phyloP scores from a whole-genome alignment of 2,113 vertebrate genomes.

The Hemiprocne comata region DNA sequence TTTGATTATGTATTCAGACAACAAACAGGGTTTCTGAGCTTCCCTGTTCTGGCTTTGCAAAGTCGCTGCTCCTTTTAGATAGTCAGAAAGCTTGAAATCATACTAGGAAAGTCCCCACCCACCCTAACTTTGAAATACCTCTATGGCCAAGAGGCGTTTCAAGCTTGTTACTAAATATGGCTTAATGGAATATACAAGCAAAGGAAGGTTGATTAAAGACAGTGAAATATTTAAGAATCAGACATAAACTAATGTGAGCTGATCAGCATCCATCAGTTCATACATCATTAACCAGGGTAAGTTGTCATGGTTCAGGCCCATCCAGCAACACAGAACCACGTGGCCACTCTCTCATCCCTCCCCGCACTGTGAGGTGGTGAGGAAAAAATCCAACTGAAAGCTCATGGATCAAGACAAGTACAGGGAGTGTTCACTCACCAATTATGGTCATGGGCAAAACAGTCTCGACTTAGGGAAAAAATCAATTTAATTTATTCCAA shows the following conservation, averaged over 20 bases:
- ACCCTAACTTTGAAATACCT: not conserved
- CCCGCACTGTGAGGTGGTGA: no score
- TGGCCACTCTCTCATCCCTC: no score
- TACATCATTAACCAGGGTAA: not conserved
- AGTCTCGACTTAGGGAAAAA: no score
- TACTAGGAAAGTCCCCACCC: not conserved
- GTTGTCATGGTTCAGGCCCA: no score
- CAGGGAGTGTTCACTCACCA: no score
- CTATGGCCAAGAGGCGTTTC: not conserved
- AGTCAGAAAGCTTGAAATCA: not conserved
- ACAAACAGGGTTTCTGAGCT: not conserved
- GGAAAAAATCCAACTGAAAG: no score
- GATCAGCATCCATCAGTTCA: not conserved
- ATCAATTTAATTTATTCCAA: no score
- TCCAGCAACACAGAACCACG: no score
- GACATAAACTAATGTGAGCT: not conserved
- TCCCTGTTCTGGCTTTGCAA: not conserved
- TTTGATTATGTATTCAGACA: not conserved
- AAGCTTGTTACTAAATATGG: not conserved
- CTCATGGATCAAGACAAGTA: no score
- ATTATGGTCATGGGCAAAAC: no score
- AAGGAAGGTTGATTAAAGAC: not conserved
- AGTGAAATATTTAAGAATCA: not conserved
- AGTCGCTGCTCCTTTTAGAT: no score
- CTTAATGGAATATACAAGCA: not conserved